Conservation (phyloP, 2,888 invertebrate genomes). For the Nephrotoma appendiculata region DNA sequence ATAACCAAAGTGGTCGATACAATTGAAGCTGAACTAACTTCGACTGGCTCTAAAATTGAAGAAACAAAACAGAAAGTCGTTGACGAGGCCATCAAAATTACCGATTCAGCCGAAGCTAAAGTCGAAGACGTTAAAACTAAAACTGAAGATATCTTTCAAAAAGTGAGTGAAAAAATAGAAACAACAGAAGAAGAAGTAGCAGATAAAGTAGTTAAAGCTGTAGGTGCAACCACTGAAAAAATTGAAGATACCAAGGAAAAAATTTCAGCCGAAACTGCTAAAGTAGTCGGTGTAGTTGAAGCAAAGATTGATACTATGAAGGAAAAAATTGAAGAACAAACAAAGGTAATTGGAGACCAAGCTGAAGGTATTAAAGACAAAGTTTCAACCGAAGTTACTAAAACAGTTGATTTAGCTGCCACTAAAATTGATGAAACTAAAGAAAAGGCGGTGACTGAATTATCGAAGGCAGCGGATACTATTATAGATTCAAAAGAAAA, state of each 20-base stretch:
- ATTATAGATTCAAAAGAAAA: background rate
- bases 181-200: background rate
- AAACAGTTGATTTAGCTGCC: background rate
- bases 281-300: background rate
- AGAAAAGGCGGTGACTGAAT: background rate
- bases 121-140: background rate
- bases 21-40: background rate
- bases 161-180: background rate
- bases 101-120: background rate
- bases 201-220: background rate
- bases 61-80: conserved; percentile 11
- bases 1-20: background rate
- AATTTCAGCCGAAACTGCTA: background rate
- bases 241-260: background rate
- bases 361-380: background rate
- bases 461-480: background rate
- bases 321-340: background rate
- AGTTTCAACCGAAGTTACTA: background rate
- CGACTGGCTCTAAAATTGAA: background rate
- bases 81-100: conserved; percentile 11
- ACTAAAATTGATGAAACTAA: background rate
- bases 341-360: background rate
- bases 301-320: background rate
- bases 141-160: background rate
- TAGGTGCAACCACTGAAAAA: background rate